Base-by-base conservation (phyloP, 2,113 vertebrate genomes). In the Carassius auratus region DNA sequence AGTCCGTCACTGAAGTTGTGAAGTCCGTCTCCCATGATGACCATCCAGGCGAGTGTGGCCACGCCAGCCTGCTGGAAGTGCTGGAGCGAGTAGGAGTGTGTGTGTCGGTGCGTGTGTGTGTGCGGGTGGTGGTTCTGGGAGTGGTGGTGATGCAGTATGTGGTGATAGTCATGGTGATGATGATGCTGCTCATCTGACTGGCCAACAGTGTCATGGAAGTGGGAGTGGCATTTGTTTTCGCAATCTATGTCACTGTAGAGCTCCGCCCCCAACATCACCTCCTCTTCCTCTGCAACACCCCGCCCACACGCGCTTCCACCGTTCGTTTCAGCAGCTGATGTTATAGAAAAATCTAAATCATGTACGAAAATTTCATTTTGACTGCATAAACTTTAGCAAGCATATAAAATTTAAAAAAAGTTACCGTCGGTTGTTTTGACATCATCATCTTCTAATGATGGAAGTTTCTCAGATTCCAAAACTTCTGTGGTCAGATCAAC, bases 71-170 rank as follows among this genome's bases (percentile, higher is more conserved):
- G 93, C 94, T 98, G 95, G 86, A 99, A 95, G 66, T 98, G 97
- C 85, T 98, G 95, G 62, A 96, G 94, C 0, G 97, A 97, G 92
- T 98, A 99, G 81, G 96, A 96, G 90, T 99, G 97, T 8, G 96
- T 95, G 92, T 99, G 98, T 85, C 96, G 98, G 91, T 99, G 98
- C 0, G 98, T 95, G 92, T 99, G 98, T 85, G 96, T 98, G 91
- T 99, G 98, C 0, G 98, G 98, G 88, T 99, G 98, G 90, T 99
- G 98, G 93, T 99, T 99, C 91, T 99, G 98, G 75, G 98, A 98
- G 85, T 99, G 98, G 85, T 99, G 98, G 90, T 99, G 98, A 87
- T 99, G 98, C 69, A 99, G 95, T 90, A 99, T 99, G 90, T 99
- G 98, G 91, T 99, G 98, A 93, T 99, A 99, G 92, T 98, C 97